Conservation (phyloP, 2,113 vertebrate genomes). For the Calypte anna region DNA sequence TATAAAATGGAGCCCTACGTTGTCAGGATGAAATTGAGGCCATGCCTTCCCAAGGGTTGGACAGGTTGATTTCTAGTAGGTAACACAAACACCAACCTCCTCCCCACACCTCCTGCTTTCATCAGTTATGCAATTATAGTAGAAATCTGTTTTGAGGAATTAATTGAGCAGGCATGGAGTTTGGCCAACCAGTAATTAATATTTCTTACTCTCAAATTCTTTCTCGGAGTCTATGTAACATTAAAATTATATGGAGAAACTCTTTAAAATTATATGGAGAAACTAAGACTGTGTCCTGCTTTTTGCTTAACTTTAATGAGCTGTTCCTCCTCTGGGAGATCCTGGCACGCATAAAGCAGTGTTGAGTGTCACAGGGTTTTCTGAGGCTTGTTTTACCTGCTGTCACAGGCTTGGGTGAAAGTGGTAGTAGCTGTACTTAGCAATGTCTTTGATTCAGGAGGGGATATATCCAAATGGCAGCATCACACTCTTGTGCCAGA, state of each 20-base stretch:
- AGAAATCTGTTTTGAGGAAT: neutral
- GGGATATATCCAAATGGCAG: neutral
- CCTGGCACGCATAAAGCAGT: neutral
- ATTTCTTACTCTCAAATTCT: neutral
- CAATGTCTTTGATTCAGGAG: neutral
- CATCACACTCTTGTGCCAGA: neutral
- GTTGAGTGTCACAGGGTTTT: neutral
- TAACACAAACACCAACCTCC: neutral
- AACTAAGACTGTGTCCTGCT: neutral
- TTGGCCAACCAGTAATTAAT: neutral
- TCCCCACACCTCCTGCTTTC: neutral
- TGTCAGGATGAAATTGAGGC: neutral
- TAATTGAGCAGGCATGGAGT: neutral
- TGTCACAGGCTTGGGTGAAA: neutral
- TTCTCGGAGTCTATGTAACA: neutral
- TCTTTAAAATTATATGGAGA: neutral
- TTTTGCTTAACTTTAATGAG: conserved; percentile 39
- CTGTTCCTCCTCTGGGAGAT: conserved; percentile 18
- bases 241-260: neutral
- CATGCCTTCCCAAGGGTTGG: neutral
- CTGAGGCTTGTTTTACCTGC: neutral
- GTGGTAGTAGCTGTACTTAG: neutral
- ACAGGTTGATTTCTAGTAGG: neutral
- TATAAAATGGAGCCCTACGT: neutral
- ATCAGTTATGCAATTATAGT: neutral